Conservation (phyloP, 2,113 vertebrate genomes). For the Microcebus tavaratra region DNA sequence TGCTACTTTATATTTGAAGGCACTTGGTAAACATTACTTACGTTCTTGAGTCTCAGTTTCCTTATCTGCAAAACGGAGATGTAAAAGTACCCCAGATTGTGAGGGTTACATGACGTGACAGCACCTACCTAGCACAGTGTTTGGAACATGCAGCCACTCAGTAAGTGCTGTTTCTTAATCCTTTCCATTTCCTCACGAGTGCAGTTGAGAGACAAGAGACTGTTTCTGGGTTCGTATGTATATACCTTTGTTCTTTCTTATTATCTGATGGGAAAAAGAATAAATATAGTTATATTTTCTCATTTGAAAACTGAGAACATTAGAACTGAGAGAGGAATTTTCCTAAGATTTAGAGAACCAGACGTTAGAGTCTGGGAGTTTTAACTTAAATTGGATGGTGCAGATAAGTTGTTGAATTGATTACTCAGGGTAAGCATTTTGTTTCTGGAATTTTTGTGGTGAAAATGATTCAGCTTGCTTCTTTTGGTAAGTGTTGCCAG, state of each 20-base stretch:
- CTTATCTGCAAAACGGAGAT: not conserved
- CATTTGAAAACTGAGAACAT: slow-evolving; percentile 29
- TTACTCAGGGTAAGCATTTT: not conserved
- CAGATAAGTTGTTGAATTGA: not conserved
- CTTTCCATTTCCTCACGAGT: slow-evolving; percentile 13
- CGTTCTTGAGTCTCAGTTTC: not conserved
- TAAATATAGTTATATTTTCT: not conserved
- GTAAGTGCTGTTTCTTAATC: not conserved
- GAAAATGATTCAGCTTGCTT: not conserved
- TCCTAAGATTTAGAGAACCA: not conserved
- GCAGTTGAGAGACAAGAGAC: not conserved
- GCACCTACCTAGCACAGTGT: not conserved
- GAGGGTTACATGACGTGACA: not conserved
- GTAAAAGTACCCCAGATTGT: not conserved
- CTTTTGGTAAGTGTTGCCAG: not conserved
- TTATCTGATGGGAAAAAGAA: not conserved
- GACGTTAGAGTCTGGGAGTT: not conserved
- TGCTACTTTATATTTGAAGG: not conserved
- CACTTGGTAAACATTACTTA: not conserved
- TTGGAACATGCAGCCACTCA: not conserved
- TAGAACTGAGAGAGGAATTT: not conserved
- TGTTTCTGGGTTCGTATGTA: not conserved
- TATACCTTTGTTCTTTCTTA: not conserved
- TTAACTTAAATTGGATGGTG: not conserved
- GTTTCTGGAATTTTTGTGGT: slow-evolving; percentile 19